Percentiles rank a stretch among this genome's conserved stretches.
These are phyloP conservation scores for Tympanuchus pallidicinctus DNA, from an alignment of 2,113 vertebrate genomes.

Conservation along the genomic window DNA sequence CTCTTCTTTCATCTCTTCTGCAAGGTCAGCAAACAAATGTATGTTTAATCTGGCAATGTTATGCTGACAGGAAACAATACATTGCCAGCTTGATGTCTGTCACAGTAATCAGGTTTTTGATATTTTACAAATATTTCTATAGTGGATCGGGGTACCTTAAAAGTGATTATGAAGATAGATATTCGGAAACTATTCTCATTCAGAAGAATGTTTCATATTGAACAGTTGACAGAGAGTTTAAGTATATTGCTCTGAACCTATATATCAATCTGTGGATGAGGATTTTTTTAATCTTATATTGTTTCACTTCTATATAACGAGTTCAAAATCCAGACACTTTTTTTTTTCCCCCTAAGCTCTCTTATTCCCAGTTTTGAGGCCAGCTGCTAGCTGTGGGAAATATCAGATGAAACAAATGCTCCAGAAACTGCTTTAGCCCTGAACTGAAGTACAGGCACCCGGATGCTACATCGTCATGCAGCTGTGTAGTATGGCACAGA, in stretches of 20 bases:
- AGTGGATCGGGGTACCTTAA: background rate
- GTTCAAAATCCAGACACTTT: background rate
- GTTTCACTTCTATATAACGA: background rate
- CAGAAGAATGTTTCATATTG: background rate
- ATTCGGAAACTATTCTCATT: background rate
- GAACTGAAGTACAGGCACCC: background rate
- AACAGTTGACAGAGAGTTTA: background rate
- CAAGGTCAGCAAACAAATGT: background rate
- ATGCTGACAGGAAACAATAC: background rate
- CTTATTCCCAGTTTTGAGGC: background rate
- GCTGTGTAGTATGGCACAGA: background rate
- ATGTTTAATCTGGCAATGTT: background rate
- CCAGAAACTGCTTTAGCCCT: background rate
- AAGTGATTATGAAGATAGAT: background rate
- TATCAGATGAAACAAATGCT: background rate
- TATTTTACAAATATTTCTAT: background rate
- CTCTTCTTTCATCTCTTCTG: background rate
- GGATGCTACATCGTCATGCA: background rate
- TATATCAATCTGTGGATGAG: background rate
- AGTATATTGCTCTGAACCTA: background rate
- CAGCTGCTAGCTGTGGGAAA: background rate
- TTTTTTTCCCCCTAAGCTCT: background rate
- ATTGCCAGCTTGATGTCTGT: background rate
- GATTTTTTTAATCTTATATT: background rate
- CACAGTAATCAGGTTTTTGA: background rate